These are phyloP conservation scores for Sparus aurata DNA, from an alignment of 2,797 vertebrate genomes.

Conservation along the genomic window DNA sequence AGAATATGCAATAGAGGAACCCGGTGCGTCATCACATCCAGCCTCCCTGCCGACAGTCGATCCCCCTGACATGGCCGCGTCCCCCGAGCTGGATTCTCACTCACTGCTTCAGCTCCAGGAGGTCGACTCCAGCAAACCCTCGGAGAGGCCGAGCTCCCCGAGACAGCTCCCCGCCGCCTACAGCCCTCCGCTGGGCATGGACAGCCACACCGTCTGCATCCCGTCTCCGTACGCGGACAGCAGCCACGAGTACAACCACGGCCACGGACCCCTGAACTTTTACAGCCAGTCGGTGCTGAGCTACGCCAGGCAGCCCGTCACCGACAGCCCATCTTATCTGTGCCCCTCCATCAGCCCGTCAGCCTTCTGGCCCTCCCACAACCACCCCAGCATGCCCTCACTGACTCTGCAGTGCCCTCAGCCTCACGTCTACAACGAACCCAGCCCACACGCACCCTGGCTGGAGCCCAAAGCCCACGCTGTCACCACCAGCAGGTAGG, in stretches of 20 bases:
- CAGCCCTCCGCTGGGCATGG: slow-evolving; percentile 80
- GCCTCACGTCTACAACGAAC: slow-evolving; percentile 87
- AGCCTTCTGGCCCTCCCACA: slow-evolving; percentile 87
- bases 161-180: slow-evolving; percentile 75
- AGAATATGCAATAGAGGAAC: slow-evolving; percentile 62
- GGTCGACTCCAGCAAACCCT: slow-evolving; percentile 82
- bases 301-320: slow-evolving; percentile 82
- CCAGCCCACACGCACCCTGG: slow-evolving; percentile 86
- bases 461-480: slow-evolving; percentile 83
- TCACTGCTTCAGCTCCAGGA: slow-evolving; percentile 86
- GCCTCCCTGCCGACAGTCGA: not conserved
- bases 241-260: slow-evolving; percentile 85
- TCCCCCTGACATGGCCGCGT: slow-evolving; percentile 84
- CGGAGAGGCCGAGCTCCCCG: slow-evolving; percentile 81
- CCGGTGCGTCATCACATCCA: not conserved
- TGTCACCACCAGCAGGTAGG: slow-evolving; percentile 86
- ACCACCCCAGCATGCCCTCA: slow-evolving; percentile 83
- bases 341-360: slow-evolving; percentile 86
- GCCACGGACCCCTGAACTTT: slow-evolving; percentile 84
- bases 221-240: slow-evolving; percentile 91
- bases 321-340: slow-evolving; percentile 77
- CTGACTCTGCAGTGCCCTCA: slow-evolving; percentile 90
- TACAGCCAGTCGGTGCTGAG: slow-evolving; percentile 88
- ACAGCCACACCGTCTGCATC: slow-evolving; percentile 89
- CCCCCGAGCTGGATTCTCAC: slow-evolving; percentile 84